phyloP scores from a whole-genome alignment of 2,797 vertebrate genomes.

The Pseudocheirus occidentalis region DNA sequence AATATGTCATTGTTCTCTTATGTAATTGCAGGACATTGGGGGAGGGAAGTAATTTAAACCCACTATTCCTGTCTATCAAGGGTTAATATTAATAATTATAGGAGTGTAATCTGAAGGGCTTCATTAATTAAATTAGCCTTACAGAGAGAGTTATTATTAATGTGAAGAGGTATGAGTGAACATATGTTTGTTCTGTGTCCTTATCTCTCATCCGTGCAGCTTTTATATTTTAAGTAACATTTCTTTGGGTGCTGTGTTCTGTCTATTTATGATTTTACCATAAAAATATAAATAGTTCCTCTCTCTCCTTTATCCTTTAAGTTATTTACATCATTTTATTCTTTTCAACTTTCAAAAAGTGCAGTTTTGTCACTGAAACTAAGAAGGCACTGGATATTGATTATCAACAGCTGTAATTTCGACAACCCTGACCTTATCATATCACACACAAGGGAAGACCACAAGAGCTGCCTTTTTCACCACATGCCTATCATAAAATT shows the following conservation, averaged over 20 bases:
- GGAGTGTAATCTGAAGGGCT: neutral
- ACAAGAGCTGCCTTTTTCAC: neutral
- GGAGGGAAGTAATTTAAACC: neutral
- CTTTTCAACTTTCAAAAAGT: conserved; percentile 55
- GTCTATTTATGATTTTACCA: conserved; percentile 75
- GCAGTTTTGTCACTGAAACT: neutral
- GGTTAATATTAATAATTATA: conserved; percentile 39
- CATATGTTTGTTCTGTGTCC: conserved; percentile 63
- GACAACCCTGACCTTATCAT: neutral
- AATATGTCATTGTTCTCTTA: conserved; percentile 27
- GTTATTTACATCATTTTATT: conserved; percentile 64
- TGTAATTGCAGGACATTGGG: conserved; percentile 31
- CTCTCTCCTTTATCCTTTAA: conserved; percentile 71
- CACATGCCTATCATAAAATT: neutral
- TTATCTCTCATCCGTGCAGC: conserved; percentile 59
- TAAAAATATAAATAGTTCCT: conserved; percentile 77
- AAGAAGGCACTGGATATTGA: neutral
- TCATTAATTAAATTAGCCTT: conserved; percentile 49
- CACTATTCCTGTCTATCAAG: conserved; percentile 13
- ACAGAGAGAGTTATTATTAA: conserved; percentile 48
- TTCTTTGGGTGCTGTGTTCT: conserved; percentile 65
- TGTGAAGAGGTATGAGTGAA: conserved; percentile 64
- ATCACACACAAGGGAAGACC: neutral
- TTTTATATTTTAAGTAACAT: conserved; percentile 71
- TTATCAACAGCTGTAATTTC: neutral